Evolutionary conservation across 2,888 invertebrate species (phyloP), one percentile per base, ranked within the genome.

Genomic region (Tethea ocularis): DNA sequence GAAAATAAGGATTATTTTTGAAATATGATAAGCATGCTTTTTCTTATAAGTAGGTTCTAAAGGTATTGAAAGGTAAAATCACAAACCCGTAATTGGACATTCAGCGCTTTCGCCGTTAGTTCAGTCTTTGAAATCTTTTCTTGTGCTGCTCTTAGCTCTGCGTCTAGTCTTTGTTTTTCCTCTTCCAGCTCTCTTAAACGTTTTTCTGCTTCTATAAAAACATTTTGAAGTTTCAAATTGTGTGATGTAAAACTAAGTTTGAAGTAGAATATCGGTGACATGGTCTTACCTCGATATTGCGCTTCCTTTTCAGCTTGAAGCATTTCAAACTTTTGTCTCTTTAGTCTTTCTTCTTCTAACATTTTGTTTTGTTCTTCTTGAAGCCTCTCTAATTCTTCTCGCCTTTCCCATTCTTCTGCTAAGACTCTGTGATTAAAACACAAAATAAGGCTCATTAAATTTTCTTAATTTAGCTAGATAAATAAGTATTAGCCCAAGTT

Each of bases 361-460:
- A 97, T 93, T 77, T 94, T 87, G 67, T 94, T 94, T 77, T 97
- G 97, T 83, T 97, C 96, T 75, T 95, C 95, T 84, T 97, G 97
- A n/a, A 97, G 87, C 68, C 94, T 93, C 86, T 97, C 97, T 67
- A 97, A 82, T 82, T 97, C 96, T 80, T 97, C 97, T 66, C 97
- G 87, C 77, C 95, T 96, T 73, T 97, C 96, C 96, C 97, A 97
- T 91, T 97, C 97, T 88, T 97, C 97, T 56, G 96, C 95, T 68
- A 97, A 87, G 55, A 97, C 96, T 69, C 95, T 94, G 68, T 46
- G 62, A 63, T 56, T 15, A 64, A 29, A 61, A 57, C 24, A 38
- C 5, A 3, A 38, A 1, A n/a, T 2, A 38, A 6, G 3, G 15
- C 15, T 29, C 8, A 8, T 5, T 2, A 29, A 29, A 29, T 29